These are phyloP conservation scores for Lordiphosa andalusiaca DNA, from an alignment of 2,888 invertebrate genomes.

Conservation along the genomic window DNA sequence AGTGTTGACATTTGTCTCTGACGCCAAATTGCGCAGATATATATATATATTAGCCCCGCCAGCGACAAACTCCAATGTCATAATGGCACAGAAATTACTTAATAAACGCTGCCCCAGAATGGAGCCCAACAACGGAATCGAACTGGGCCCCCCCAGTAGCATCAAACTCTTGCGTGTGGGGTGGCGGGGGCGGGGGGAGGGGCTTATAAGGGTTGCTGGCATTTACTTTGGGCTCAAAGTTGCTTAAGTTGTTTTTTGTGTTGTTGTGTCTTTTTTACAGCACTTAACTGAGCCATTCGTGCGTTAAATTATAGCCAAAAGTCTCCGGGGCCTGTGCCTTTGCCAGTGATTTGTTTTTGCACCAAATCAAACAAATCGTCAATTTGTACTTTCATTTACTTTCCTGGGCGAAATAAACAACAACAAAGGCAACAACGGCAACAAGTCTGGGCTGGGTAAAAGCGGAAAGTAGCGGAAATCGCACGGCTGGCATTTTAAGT, in stretches of 20 bases:
- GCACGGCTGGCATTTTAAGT: constrained; percentile 67
- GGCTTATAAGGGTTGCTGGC: constrained; percentile 52
- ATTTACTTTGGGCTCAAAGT: constrained; percentile 43
- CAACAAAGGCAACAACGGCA: not conserved
- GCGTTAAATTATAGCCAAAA: constrained; percentile 69
- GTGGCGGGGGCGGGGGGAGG: constrained; percentile 12
- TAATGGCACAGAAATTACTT: constrained; percentile 60
- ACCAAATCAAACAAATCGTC: constrained; percentile 70
- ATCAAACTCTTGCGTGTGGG: constrained; percentile 41
- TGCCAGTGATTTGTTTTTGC: constrained; percentile 49
- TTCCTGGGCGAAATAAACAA: constrained; percentile 28
- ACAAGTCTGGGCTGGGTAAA: not conserved
- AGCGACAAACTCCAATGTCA: constrained; percentile 33
- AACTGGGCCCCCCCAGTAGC: constrained; percentile 32
- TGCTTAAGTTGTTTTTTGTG: constrained; percentile 26
- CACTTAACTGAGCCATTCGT: constrained; percentile 62
- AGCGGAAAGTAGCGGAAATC: constrained; percentile 51
- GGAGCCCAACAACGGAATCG: constrained; percentile 40
- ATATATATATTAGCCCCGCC: constrained; percentile 15
- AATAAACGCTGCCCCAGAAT: constrained; percentile 47
- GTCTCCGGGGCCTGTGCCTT: constrained; percentile 18
- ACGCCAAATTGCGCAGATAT: constrained; percentile 19
- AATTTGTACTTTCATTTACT: constrained; percentile 73
- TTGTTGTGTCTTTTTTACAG: constrained; percentile 40
- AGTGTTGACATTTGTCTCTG: constrained; percentile 21